phyloP scores from a whole-genome alignment of 2,113 vertebrate genomes.

The Mastomys natalensis region DNA sequence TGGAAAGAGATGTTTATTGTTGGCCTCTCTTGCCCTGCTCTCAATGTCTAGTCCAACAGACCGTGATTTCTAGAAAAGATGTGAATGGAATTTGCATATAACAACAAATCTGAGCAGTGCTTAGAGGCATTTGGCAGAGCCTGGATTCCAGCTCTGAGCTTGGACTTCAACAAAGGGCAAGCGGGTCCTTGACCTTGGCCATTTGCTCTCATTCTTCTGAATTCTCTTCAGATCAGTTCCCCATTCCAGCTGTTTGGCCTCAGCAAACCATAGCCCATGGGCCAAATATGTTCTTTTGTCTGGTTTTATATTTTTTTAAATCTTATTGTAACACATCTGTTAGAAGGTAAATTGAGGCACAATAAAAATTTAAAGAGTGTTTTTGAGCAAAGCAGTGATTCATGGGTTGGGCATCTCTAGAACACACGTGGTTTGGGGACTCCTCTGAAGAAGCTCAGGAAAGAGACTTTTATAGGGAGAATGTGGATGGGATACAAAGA shows the following conservation, averaged over 20 bases:
- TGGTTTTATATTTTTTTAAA: not conserved
- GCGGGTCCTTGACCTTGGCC: not conserved
- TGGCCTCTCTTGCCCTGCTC: not conserved
- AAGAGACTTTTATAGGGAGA: not conserved
- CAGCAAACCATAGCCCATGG: not conserved
- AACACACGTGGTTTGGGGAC: not conserved
- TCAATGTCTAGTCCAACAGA: not conserved
- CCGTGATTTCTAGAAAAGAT: slow-evolving; percentile 41
- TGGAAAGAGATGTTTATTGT: not conserved
- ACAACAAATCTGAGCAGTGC: not conserved
- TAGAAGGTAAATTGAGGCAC: slow-evolving; percentile 64
- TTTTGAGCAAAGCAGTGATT: slow-evolving; percentile 37
- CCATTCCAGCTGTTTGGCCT: not conserved
- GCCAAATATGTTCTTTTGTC: not conserved
- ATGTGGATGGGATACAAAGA: slow-evolving; percentile 10
- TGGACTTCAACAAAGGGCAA: not conserved
- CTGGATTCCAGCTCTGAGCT: not conserved
- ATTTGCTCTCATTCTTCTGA: not conserved
- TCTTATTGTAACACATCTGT: slow-evolving; percentile 30
- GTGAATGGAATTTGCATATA: slow-evolving; percentile 19
- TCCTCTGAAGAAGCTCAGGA: not conserved
- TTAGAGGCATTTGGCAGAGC: not conserved
- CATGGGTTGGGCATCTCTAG: not conserved
- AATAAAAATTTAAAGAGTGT: slow-evolving; percentile 44
- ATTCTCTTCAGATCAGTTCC: not conserved